Evolutionary conservation across 2,888 invertebrate genomes (phyloP).

Genomic region (Hipparchia sbordonii): DNA sequence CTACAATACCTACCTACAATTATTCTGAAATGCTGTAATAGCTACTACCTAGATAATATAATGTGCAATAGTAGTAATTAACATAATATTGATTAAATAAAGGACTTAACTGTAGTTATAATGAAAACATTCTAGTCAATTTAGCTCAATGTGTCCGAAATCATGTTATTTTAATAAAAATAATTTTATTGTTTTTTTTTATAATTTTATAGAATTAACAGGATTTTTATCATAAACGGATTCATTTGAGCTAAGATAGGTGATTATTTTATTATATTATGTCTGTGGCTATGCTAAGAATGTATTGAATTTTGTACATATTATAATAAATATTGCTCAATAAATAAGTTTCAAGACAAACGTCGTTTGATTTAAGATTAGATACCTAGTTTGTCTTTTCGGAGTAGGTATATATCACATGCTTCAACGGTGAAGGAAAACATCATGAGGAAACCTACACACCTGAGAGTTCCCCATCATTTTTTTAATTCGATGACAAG

Average conservation of each 20-base stretch:
- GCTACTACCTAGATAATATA: not conserved
- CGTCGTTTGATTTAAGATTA: not conserved
- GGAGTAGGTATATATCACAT: too few species aligned
- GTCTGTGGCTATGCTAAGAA: not conserved
- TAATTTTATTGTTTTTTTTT: too few species aligned
- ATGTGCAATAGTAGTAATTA: slow-evolving; percentile 30
- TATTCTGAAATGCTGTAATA: not conserved
- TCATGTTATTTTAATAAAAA: not conserved
- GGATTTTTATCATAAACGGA: not conserved
- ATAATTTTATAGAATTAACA: not conserved
- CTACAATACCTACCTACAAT: not conserved
- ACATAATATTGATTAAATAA: not conserved
- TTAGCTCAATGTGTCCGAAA: not conserved
- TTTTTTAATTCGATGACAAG: too few species aligned
- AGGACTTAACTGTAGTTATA: slow-evolving; percentile 20
- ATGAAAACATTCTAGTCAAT: slow-evolving; percentile 24
- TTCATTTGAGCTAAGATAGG: not conserved
- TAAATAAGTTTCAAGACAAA: slow-evolving; percentile 32
- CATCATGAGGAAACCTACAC: too few species aligned
- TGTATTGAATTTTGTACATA: slow-evolving; percentile 38
- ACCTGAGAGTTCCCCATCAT: too few species aligned
- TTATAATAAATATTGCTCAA: slow-evolving; percentile 41
- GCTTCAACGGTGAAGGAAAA: too few species aligned
- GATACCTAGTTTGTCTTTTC: too few species aligned
- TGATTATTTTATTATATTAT: not conserved